Base-by-base conservation (phyloP, 2,888 invertebrate species). In the Catocala nupta region DNA sequence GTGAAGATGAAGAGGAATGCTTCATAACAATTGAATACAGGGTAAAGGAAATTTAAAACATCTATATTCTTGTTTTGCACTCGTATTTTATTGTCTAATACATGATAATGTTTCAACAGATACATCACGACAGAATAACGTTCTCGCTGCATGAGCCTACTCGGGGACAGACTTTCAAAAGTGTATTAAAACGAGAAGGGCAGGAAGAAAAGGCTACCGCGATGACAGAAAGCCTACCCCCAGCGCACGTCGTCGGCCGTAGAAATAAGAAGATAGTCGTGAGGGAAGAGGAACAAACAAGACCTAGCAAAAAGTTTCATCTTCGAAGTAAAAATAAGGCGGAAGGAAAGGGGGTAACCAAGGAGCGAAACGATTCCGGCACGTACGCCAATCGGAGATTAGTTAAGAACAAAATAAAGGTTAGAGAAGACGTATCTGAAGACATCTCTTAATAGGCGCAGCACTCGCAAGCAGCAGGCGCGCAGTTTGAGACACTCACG, bases 1-100 rank as follows among this genome's bases (percentile, higher is more conserved):
- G 93, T 66, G 93, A 93, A 71, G 93, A 93, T 63, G 93, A 93
- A 63, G 93, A 93, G 63, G 93, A 93, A 70, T 93, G 93, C 77
- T 90, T 77, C 75, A 78, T 93, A 64, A 88, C 89, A 10, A 83
- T 93, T n/a, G 93, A 93, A 70, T 93, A 93, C 68, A 86, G 93
- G 81, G 93, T 92, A 75, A 80, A 84, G 36, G 36, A 39, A 8
- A 39, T 39, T 39, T 39, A 39, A 73, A 78, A 84, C 5, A 45
- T 6, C 5, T 25, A 7, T 16, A 42, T 5, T 44, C 7, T 39
- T 39, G 36, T 9, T 39, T 25, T 25, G 25, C 25, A 25, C 1
- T 25, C 25, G 25, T 25, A 11, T 39, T 36, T 34, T 25, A 9
- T n/a, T 25, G 16, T 25, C 8, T 16, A 16, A 12, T 47, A 25